Evolutionary conservation across 2,113 vertebrate genomes (phyloP).

Genomic region (Passer domesticus): DNA sequence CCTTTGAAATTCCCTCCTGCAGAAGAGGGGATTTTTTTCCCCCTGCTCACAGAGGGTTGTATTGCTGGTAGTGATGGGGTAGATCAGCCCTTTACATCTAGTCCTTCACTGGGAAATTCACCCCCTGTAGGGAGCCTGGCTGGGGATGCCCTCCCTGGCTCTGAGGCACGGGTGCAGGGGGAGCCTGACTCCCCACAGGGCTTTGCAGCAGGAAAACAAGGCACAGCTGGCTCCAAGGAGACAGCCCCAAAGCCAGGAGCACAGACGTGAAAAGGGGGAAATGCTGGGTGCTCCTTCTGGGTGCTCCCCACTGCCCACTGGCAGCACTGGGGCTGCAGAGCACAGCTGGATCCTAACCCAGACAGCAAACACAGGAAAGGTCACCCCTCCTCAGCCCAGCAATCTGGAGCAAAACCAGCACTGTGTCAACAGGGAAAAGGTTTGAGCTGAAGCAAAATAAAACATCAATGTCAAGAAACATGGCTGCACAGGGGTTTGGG

Average conservation of each 20-base stretch:
- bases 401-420: not conserved
- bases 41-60: not conserved
- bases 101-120: not conserved
- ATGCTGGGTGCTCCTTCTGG: not conserved
- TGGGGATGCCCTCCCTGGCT: not conserved
- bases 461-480: not conserved
- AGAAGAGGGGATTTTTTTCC: not conserved
- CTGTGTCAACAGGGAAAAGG: constrained; percentile 17
- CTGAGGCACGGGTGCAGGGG: accelerated
- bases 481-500: not conserved
- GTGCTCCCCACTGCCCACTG: accelerated
- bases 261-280: not conserved
- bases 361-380: constrained; percentile 29
- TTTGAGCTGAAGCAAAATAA: not conserved
- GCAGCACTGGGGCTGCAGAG: not conserved
- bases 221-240: accelerated
- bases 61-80: not conserved
- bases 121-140: accelerated
- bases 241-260: not conserved
- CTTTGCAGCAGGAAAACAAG: not conserved
- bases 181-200: accelerated
- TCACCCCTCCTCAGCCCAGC: not conserved
- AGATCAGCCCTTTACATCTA: not conserved
- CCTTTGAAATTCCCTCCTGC: not conserved
- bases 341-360: not conserved